phyloP scores from a whole-genome alignment of 2,113 vertebrate genomes.

The Empidonax traillii region DNA sequence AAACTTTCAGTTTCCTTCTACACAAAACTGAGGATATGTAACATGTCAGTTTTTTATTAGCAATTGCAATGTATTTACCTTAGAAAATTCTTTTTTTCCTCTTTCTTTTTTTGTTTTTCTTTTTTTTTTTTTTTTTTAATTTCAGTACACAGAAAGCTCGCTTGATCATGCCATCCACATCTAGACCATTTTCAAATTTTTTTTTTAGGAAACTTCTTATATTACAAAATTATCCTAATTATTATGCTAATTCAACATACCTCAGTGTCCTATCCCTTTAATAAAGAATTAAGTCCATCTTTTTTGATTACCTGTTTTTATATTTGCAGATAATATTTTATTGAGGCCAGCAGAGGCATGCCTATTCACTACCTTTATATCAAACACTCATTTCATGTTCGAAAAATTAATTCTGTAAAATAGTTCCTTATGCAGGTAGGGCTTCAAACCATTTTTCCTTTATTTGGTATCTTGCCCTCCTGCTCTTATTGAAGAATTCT shows the following conservation, averaged over 20 bases:
- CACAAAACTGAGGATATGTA: accelerated
- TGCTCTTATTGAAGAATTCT: not conserved
- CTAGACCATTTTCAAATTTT: not conserved
- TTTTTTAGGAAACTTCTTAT: not conserved
- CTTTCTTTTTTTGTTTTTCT: not conserved
- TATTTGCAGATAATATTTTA: not conserved
- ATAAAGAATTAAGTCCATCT: not conserved
- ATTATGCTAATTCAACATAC: not conserved
- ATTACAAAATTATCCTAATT: not conserved
- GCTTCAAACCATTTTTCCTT: not conserved
- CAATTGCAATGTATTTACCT: not conserved
- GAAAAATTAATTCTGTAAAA: not conserved
- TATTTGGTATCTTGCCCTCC: not conserved
- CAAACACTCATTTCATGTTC: not conserved
- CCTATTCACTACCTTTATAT: not conserved
- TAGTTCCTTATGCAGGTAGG: not conserved
- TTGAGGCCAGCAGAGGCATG: not conserved
- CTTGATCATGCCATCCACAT: not conserved
- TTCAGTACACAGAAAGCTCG: not conserved
- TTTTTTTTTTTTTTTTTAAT: not conserved
- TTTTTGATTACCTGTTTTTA: not conserved
- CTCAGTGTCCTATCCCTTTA: not conserved
- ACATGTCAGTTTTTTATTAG: not conserved
- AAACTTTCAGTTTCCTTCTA: not conserved
- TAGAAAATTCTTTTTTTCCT: not conserved